Evolutionary conservation across 2,797 vertebrate genomes (phyloP).

Genomic region (Gadopsis marmoratus): DNA sequence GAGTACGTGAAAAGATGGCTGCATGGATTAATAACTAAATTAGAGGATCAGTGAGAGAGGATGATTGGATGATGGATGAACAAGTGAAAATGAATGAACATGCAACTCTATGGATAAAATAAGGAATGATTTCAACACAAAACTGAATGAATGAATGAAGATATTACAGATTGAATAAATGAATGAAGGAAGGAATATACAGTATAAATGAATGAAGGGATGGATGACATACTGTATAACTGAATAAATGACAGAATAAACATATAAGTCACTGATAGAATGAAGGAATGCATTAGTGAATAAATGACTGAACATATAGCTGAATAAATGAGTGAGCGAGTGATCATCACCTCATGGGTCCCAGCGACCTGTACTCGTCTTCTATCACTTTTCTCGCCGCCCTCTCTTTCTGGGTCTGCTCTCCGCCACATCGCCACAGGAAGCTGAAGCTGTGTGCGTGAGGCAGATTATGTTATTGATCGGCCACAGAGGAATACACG

Average conservation of each 20-base stretch:
- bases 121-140: too few relatives aligned
- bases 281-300: neutral
- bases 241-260: too few relatives aligned
- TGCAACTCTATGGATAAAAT: too few relatives aligned
- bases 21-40: neutral
- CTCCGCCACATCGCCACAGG: constrained; percentile 84
- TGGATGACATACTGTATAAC: too few relatives aligned
- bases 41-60: neutral
- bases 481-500: neutral
- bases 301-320: neutral
- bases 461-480: constrained; percentile 3
- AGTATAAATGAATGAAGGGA: neutral
- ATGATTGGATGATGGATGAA: neutral
- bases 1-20: neutral
- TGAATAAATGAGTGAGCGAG: neutral
- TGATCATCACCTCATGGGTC: constrained; percentile 88
- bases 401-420: constrained; percentile 81
- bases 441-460: constrained; percentile 82
- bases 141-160: neutral
- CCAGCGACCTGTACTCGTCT: constrained; percentile 89
- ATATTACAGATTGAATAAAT: neutral
- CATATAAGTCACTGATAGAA: too few relatives aligned
- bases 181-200: neutral
- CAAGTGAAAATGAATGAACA: neutral
- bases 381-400: constrained; percentile 86